These are phyloP conservation scores for Shargacucullia verbasci DNA, from an alignment of 2,888 invertebrate genomes.

Conservation along the genomic window DNA sequence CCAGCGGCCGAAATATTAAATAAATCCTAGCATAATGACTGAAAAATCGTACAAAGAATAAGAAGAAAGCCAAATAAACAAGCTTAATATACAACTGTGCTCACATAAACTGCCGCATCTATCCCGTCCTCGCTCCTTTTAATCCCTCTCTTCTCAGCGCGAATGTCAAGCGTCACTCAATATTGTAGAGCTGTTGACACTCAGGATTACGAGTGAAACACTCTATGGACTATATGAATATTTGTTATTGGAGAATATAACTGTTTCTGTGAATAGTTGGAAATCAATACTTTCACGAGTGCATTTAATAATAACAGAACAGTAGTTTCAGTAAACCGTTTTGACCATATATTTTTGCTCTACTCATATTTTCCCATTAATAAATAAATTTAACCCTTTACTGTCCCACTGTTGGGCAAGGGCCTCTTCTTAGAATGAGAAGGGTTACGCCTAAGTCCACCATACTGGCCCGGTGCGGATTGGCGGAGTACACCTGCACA, in stretches of 20 bases:
- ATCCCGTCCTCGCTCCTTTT: constrained; percentile 17
- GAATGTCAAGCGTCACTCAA: constrained; percentile 88
- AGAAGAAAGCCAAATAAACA: not conserved
- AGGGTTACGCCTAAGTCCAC: no score
- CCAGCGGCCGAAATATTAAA: no score
- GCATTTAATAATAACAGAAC: not conserved
- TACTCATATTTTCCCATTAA: no score
- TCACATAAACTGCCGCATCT: constrained; percentile 65
- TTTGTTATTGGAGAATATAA: constrained; percentile 42
- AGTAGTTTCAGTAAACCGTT: no score
- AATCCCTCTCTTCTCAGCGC: constrained; percentile 46
- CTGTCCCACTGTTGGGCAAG: no score
- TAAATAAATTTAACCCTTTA: no score
- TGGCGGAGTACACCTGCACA: no score
- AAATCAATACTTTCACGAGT: not conserved
- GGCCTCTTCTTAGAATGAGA: no score
- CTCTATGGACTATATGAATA: constrained; percentile 49
- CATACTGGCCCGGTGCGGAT: no score
- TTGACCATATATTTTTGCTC: no score
- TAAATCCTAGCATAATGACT: not conserved
- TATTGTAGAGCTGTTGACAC: constrained; percentile 76
- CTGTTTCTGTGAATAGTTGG: constrained; percentile 3
- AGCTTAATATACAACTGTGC: constrained; percentile 16
- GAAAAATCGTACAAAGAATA: not conserved
- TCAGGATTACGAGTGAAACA: constrained; percentile 71